Percentiles rank a stretch among this genome's conserved stretches.
Evolutionary conservation across 1,140 invertebrate species (phyloP).

Genomic region (Druon quercuslanigerum): DNA sequence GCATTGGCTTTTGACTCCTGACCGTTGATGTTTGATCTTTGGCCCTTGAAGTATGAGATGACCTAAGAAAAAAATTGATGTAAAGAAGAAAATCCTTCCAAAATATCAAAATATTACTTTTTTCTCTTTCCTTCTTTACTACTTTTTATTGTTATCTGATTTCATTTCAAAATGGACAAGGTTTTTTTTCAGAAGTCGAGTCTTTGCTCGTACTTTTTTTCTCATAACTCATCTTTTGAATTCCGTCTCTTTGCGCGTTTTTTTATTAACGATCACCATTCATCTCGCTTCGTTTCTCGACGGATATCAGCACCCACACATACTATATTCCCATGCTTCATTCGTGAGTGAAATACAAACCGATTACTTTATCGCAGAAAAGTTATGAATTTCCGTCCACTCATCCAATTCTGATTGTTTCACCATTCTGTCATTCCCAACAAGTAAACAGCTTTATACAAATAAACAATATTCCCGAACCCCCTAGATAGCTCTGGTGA

Average conservation of each 20-base stretch:
- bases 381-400: slow-evolving; percentile 12
- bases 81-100: no score
- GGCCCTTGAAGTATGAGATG: no score
- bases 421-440: neutral
- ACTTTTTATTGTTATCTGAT: neutral
- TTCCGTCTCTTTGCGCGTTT: neutral
- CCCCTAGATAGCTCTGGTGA: neutral
- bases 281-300: neutral
- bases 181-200: slow-evolving; percentile 6
- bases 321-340: neutral
- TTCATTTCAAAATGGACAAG: neutral
- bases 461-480: neutral
- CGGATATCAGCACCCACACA: neutral
- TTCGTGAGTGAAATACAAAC: neutral
- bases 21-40: no score
- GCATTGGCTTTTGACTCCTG: no score
- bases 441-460: slow-evolving; percentile 1
- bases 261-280: slow-evolving; percentile 16
- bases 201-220: neutral
- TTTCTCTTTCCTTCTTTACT: neutral
- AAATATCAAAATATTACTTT: neutral
- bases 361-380: slow-evolving; percentile 19
- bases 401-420: slow-evolving; percentile 5
- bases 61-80: no score
- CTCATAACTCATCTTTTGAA: slow-evolving; percentile 6